Base-by-base conservation (phyloP, 1,140 invertebrate species). In the Phymorhynchus buccinoides region DNA sequence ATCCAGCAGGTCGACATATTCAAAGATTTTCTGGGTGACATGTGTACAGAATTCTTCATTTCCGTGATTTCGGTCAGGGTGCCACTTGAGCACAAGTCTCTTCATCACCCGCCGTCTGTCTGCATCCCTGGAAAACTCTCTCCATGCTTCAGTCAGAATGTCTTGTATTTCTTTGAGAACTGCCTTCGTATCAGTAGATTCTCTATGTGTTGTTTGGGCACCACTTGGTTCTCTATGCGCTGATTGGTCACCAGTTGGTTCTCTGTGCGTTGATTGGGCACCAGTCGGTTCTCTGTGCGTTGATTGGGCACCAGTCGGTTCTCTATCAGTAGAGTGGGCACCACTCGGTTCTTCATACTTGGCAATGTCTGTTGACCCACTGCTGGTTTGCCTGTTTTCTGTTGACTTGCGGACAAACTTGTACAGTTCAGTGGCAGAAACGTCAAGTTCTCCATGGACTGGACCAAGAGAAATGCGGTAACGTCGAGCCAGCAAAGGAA, bases 51-150 rank as follows among this genome's bases (percentile, higher is more conserved):
- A 84, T 12, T 87, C 77, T 88, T 91, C 87, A 73, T 90, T 86
- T 1, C 87, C 90, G 35, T 73, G 79, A 86, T 93, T 93, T 88
- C 91, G 92, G 83, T 93, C 92, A 80, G 92, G 92, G 87, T 93
- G 92, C 91, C 91, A 93, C 82, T 91, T 88, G 30, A 91, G 85
- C 22, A 92, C 66, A 1, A 93, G 52, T 62, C 91, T 84, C 84
- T 92, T 91, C 16, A 91, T 86, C 35, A 91, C 87, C 44, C 87
- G 87, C 62, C 88, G 90, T 66, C 90, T 85, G 56, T 91, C 89
- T n/a, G 62, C 56, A 44, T 88, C 88, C 35, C 84, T 80, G 22
- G 88, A 27, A 6, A 39, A 80, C 27, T 42, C 62, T 37, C 84
- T 48, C 86, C 88, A 89, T 35, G 89, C 88, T 41, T 90, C 87